Evolutionary conservation across 2,888 invertebrate species (phyloP), one percentile per base, ranked within the genome.

Genomic region (Hermodice carunculata): DNA sequence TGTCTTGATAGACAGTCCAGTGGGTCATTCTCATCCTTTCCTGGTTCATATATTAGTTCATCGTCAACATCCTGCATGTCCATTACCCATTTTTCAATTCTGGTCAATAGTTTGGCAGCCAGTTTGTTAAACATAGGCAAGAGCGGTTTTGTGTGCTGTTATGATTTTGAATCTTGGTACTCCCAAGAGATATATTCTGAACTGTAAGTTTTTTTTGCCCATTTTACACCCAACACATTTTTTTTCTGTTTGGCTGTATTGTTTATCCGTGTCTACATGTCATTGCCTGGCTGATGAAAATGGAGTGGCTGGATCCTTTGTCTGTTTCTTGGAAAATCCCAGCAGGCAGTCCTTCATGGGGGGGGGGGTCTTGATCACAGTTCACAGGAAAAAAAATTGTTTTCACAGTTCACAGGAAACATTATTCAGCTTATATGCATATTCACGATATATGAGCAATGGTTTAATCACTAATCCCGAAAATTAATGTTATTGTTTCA

Each of bases 41-140:
- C 67, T 60, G 67, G 67, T 54, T 67, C 64, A 51, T 67, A 67
- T 32, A 59, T 28, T n/a, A 67, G 17, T 51, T 67, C 63, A 53
- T 28, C 63, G 43, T 67, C 67, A 14, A 66, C 51, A 43, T 63
- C 57, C 28, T 66, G 63, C 46, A 63, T 53, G 14, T 52, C 43
- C 67, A 67, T 60, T 17, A 67, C 40, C 63, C 67, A 67, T 60
- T 48, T 67, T 28, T 67, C 60, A 44, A 67, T 67, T 34, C 63
- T 59, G 28, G 46, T 8, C 6, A 22, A 22, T 46, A 46, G 6
- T 19, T 46, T 46, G 8, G 11, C 6, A 22, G 6, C 19, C 8
- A 22, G 46, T 46, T 46, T 46, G 46, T 8, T 46, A 19, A 46
- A 46, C 46, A 46, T 17, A 19, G 46, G 14, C 22, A 46, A 17